phyloP scores from a whole-genome alignment of 1,140 invertebrate species.

The Caenorhabditis latens region DNA sequence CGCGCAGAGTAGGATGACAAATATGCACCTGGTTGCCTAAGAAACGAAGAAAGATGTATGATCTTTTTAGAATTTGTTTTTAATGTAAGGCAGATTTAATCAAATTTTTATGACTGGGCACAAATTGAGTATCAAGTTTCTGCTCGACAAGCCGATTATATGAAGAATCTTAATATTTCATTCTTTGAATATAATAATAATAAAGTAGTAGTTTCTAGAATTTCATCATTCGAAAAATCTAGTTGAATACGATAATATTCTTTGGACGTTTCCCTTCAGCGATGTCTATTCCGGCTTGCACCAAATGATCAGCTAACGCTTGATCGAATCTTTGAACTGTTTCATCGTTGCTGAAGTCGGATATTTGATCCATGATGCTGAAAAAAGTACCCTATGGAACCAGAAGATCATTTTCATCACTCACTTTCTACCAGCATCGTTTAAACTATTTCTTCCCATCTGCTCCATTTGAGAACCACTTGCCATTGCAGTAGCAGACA shows the following conservation, averaged over 20 bases:
- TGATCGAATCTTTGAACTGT: not conserved
- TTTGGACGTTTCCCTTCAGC: not conserved
- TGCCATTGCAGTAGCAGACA: not conserved
- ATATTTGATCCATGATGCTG: not conserved
- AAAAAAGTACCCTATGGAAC: not conserved
- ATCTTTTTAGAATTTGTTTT: not conserved
- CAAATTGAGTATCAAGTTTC: constrained; percentile 14
- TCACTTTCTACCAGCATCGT: not conserved
- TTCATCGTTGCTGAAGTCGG: not conserved
- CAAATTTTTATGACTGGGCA: not conserved
- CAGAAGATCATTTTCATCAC: not conserved
- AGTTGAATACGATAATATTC: not conserved
- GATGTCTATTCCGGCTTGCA: not conserved
- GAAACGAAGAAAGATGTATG: constrained; percentile 30
- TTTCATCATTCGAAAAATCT: not conserved
- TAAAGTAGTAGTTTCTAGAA: no score
- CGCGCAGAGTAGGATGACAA: constrained; percentile 24
- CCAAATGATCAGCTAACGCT: not conserved
- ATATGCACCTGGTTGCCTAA: constrained; percentile 21
- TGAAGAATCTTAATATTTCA: no score
- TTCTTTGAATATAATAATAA: no score
- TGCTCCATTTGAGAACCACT: constrained; percentile 1
- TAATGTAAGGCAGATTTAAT: not conserved
- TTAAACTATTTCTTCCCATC: not conserved
- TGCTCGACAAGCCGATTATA: not conserved